Percentiles rank a stretch among this genome's conserved stretches.
Evolutionary conservation across 1,140 invertebrate species (phyloP).

Genomic region (Goniozus legneri): DNA sequence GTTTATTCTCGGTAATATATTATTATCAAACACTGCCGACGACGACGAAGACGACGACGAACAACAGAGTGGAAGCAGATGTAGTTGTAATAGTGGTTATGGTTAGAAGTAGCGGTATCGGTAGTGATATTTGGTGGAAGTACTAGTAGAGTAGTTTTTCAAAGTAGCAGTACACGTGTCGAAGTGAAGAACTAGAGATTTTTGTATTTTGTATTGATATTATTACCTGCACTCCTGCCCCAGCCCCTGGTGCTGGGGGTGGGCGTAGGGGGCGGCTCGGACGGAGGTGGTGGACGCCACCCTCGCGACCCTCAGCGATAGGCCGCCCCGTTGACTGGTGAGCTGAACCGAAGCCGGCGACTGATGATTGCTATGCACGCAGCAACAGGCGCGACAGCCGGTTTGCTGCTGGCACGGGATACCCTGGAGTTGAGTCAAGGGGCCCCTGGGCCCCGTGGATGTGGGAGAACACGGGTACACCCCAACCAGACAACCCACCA

Average conservation of each 20-base stretch:
- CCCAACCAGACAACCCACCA: constrained; percentile 58
- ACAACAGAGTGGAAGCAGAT: constrained; percentile 24
- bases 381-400: constrained; percentile 47
- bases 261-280: constrained; percentile 54
- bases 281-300: constrained; percentile 56
- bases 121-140: background rate
- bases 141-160: constrained; percentile 13
- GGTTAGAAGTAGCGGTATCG: background rate
- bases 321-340: constrained; percentile 49
- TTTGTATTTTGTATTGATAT: constrained; percentile 13
- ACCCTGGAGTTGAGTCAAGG: constrained; percentile 36
- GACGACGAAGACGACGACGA: constrained; percentile 20
- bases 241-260: constrained; percentile 52
- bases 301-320: constrained; percentile 55
- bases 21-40: constrained; percentile 22
- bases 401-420: constrained; percentile 23
- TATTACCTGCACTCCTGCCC: constrained; percentile 54
- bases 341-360: constrained; percentile 42
- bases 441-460: constrained; percentile 56
- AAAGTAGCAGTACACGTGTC: constrained; percentile 23
- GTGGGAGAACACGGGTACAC: constrained; percentile 54
- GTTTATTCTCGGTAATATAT: no score
- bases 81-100: constrained; percentile 4
- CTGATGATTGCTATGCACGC: constrained; percentile 38
- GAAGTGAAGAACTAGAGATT: background rate